Conservation (phyloP, 2,888 invertebrate species). For the Aelia acuminata region DNA sequence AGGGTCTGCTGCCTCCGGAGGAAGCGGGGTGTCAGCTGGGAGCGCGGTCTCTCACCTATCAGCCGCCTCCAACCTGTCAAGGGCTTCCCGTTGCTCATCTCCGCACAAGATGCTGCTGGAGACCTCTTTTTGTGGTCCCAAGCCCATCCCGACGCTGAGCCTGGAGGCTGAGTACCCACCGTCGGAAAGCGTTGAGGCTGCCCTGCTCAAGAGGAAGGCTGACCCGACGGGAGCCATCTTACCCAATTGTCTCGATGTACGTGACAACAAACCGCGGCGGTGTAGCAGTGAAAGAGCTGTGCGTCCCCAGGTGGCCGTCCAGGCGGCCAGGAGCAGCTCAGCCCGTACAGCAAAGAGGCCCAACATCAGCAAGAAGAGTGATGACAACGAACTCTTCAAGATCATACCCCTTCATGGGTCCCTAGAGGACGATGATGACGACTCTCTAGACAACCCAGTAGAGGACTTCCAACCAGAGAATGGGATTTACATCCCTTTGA, state of each 20-base stretch:
- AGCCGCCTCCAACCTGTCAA: conserved; percentile 67
- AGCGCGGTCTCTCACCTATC: conserved; percentile 72
- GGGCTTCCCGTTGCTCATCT: conserved; percentile 74
- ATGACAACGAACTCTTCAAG: conserved; percentile 65
- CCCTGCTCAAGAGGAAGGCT: conserved; percentile 65
- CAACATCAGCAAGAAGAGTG: conserved; percentile 49
- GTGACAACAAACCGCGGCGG: conserved; percentile 22
- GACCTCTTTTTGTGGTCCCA: conserved; percentile 91
- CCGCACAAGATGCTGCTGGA: conserved; percentile 93
- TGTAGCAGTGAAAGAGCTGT: conserved; percentile 44
- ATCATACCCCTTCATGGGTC: conserved; percentile 66
- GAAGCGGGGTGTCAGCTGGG: conserved; percentile 64
- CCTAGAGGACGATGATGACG: conserved; percentile 67
- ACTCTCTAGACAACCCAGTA: conserved; percentile 57
- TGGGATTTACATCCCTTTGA: conserved; percentile 71
- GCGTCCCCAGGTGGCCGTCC: conserved; percentile 18
- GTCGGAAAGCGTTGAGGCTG: conserved; percentile 65
- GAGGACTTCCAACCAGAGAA: conserved; percentile 65
- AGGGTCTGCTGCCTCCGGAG: conserved; percentile 71
- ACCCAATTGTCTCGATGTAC: conserved; percentile 60
- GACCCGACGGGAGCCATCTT: conserved; percentile 65
- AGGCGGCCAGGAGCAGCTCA: conserved; percentile 62
- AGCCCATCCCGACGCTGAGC: conserved; percentile 72
- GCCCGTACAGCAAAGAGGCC: conserved; percentile 56
- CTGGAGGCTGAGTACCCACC: conserved; percentile 67